Percentiles rank a stretch among this genome's conserved stretches.
These are phyloP conservation scores for Girardinichthys multiradiatus DNA, from an alignment of 2,113 vertebrate species.

Conservation along the genomic window DNA sequence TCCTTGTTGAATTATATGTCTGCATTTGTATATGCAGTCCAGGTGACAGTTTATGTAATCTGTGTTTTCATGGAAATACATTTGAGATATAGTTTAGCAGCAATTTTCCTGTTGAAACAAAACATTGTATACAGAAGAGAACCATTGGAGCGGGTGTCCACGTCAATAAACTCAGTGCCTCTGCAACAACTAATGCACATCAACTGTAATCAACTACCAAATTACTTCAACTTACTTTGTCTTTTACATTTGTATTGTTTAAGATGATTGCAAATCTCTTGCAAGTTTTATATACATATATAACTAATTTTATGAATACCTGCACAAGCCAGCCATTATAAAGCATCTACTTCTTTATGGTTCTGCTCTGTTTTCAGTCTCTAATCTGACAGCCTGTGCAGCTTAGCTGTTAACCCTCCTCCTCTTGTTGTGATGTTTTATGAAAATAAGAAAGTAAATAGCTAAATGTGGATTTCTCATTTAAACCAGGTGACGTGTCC, in stretches of 20 bases:
- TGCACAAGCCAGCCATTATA: neutral
- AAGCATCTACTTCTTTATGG: neutral
- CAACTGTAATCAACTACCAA: neutral
- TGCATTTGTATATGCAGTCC: neutral
- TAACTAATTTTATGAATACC: neutral
- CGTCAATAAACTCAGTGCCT: neutral
- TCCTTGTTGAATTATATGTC: neutral
- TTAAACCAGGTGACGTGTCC: neutral
- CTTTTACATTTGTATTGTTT: neutral
- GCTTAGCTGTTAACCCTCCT: neutral
- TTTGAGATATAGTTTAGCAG: slow-evolving; percentile 11
- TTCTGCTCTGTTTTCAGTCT: neutral
- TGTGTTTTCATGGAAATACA: slow-evolving; percentile 20
- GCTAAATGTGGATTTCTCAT: slow-evolving; percentile 1
- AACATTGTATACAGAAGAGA: neutral
- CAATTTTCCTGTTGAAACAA: neutral
- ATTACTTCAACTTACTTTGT: neutral
- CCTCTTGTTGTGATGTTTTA: neutral
- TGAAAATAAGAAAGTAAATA: slow-evolving; percentile 7
- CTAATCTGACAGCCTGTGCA: neutral
- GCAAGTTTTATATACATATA: neutral
- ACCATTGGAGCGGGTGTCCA: neutral
- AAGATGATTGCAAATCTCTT: neutral
- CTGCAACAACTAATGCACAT: neutral
- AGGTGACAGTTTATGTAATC: slow-evolving; percentile 6